Conservation (phyloP, 92 coral and sea anemone genomes). For the Hydrozoanthus gracilis region DNA sequence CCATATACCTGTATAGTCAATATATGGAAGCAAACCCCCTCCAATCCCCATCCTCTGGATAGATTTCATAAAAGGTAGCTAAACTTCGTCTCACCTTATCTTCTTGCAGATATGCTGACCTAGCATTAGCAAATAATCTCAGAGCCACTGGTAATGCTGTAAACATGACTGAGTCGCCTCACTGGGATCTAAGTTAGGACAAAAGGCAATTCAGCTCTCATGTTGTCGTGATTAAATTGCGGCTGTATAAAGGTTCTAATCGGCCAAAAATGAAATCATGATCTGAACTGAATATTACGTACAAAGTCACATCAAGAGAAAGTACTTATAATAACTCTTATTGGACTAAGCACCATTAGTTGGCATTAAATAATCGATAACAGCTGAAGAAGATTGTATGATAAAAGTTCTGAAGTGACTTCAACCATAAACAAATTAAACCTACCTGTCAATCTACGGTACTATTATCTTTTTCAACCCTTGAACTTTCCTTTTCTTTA, state of each 20-base stretch:
- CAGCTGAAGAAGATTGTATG: not conserved
- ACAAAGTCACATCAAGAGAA: not conserved
- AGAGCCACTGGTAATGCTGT: conserved; percentile 31
- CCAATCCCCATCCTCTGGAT: too few species aligned
- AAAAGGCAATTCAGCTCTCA: not conserved
- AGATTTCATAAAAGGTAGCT: not conserved
- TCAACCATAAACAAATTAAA: not conserved
- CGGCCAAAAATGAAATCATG: not conserved
- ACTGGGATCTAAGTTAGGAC: not conserved
- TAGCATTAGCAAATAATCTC: conserved; percentile 26
- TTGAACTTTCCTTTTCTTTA: not conserved
- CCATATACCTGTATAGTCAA: too few species aligned
- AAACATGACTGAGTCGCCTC: conserved; percentile 7
- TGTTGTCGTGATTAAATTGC: not conserved
- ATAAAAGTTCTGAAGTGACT: not conserved
- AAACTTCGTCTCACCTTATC: conserved; percentile 8
- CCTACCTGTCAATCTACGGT: not conserved
- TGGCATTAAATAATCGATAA: not conserved
- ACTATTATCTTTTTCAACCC: not conserved
- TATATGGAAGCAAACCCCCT: too few species aligned
- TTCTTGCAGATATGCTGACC: conserved; percentile 24
- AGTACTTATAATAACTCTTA: not conserved
- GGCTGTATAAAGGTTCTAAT: not conserved
- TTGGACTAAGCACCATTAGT: not conserved
- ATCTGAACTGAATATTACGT: not conserved